These are phyloP conservation scores for Hypomecis punctinalis DNA, from an alignment of 2,888 invertebrate species.

Conservation along the genomic window DNA sequence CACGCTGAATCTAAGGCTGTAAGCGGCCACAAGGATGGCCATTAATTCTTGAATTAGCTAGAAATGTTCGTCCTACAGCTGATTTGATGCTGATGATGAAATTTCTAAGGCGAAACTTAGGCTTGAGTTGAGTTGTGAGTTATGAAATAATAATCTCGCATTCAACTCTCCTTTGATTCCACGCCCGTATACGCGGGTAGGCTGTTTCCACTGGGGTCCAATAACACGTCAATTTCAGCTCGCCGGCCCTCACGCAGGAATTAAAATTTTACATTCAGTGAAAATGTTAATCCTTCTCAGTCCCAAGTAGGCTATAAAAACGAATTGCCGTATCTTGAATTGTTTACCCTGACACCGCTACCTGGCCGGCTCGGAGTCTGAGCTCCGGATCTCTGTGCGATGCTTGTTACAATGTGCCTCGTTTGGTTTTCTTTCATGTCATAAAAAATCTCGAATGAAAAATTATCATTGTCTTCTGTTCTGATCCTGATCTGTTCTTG, in stretches of 20 bases:
- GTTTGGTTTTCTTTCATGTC: too few relatives aligned
- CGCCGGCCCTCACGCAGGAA: constrained; percentile 69
- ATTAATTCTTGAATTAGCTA: too few relatives aligned
- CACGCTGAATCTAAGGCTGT: too few relatives aligned
- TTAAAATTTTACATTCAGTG: constrained; percentile 80
- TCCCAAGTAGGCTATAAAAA: constrained; percentile 75
- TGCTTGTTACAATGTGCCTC: background rate
- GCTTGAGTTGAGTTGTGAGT: constrained; percentile 17
- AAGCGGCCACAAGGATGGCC: too few relatives aligned
- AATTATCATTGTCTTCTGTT: too few relatives aligned
- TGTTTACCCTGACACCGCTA: constrained; percentile 59
- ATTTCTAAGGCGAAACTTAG: background rate
- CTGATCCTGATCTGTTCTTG: too few relatives aligned
- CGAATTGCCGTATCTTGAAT: constrained; percentile 76
- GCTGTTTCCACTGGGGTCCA: constrained; percentile 63
- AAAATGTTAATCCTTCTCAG: constrained; percentile 78
- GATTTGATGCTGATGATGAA: too few relatives aligned
- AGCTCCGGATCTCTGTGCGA: background rate
- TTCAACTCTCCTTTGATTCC: constrained; percentile 47
- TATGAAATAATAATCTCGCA: constrained; percentile 34
- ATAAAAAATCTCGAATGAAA: too few relatives aligned
- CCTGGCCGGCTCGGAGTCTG: constrained; percentile 31
- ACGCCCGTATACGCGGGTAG: constrained; percentile 41
- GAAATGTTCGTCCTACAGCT: too few relatives aligned
- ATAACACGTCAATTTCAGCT: constrained; percentile 76